Conservation (phyloP, 2,888 invertebrate genomes). For the Nemoura dubitans region DNA sequence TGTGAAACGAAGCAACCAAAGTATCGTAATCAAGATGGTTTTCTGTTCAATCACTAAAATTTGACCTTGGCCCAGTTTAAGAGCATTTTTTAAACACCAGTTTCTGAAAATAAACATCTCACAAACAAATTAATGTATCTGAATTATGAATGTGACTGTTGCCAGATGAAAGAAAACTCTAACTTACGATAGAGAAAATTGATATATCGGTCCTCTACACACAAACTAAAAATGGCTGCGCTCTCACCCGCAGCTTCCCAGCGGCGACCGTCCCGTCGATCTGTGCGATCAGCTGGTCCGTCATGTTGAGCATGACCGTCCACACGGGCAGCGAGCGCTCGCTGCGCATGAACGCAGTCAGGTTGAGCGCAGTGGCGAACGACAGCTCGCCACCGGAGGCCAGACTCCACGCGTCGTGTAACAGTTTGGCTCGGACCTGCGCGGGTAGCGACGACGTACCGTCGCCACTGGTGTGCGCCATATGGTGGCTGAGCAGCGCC, state of each 20-base stretch:
- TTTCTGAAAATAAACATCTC: no score
- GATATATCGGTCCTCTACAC: no score
- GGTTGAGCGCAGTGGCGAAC: constrained; percentile 78
- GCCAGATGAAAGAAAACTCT: no score
- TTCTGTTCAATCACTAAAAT: no score
- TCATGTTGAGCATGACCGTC: constrained; percentile 84
- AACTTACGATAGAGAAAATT: no score
- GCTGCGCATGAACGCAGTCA: constrained; percentile 76
- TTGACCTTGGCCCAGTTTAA: no score
- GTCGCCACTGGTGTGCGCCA: constrained; percentile 55
- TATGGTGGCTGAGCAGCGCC: constrained; percentile 74
- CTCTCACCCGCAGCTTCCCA: constrained; percentile 45
- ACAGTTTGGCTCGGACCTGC: constrained; percentile 70
- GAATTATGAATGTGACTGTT: no score
- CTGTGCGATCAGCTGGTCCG: constrained; percentile 80
- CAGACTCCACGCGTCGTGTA: constrained; percentile 82
- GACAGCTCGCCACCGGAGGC: constrained; percentile 81
- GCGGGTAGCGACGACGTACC: constrained; percentile 62
- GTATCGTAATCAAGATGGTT: no score
- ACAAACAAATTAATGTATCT: no score
- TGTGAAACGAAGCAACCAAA: no score
- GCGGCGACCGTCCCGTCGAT: constrained; percentile 66
- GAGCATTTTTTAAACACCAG: no score
- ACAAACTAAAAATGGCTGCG: no score
- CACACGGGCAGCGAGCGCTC: constrained; percentile 81